Conservation (phyloP, 2,797 vertebrate genomes). For the Danio aesculapii region DNA sequence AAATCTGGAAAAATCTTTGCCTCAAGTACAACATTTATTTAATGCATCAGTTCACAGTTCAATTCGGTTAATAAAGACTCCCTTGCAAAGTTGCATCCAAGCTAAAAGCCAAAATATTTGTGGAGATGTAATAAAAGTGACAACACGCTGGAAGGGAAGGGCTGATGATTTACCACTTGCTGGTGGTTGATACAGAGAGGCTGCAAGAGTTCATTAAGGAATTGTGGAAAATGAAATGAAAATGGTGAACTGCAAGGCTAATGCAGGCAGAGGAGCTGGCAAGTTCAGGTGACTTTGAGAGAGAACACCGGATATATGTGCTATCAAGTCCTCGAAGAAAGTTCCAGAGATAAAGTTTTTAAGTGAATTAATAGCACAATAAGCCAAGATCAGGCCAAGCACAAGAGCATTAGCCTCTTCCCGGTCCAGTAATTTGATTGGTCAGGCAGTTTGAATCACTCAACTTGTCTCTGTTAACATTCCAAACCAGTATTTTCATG, state of each 20-base stretch:
- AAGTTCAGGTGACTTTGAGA: slow-evolving; percentile 39
- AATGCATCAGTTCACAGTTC: slow-evolving; percentile 63
- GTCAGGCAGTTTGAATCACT: slow-evolving; percentile 20
- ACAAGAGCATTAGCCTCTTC: slow-evolving; percentile 18
- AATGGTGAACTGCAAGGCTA: slow-evolving; percentile 32
- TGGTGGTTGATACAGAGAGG: slow-evolving; percentile 32
- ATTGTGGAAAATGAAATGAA: slow-evolving; percentile 38
- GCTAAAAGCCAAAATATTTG: slow-evolving; percentile 63
- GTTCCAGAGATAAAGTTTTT: slow-evolving; percentile 17
- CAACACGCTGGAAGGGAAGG: slow-evolving; percentile 45
- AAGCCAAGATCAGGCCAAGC: slow-evolving; percentile 11
- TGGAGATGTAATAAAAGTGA: slow-evolving; percentile 61
- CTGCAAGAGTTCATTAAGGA: slow-evolving; percentile 45
- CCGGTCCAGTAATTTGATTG: slow-evolving; percentile 22
- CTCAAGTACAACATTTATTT: slow-evolving; percentile 65
- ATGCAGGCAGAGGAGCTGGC: slow-evolving; percentile 3
- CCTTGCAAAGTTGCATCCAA: slow-evolving; percentile 48
- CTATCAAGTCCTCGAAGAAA: slow-evolving; percentile 15
- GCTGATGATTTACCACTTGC: slow-evolving; percentile 40
- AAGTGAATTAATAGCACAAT: slow-evolving; percentile 13
- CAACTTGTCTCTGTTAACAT: slow-evolving; percentile 18
- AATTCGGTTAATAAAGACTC: slow-evolving; percentile 57
- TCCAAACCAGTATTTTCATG: not conserved
- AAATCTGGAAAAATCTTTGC: slow-evolving; percentile 55
- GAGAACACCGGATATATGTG: not conserved